Evolutionary conservation across 2,888 invertebrate genomes (phyloP).

Genomic region (Gryllus longicercus): DNA sequence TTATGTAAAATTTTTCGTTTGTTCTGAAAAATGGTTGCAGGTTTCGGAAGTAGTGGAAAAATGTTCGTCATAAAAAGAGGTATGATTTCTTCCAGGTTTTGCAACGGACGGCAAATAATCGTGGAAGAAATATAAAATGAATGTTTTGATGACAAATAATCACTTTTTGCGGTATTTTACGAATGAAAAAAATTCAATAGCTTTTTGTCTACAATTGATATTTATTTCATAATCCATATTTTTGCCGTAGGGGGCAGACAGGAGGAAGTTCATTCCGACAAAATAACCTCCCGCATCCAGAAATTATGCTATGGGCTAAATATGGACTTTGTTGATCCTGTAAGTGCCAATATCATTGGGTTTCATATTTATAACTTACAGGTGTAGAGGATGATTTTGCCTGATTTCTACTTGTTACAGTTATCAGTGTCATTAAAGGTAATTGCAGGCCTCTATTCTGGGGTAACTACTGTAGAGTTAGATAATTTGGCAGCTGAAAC

Average conservation of each 20-base stretch:
- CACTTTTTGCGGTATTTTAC: too few relatives aligned
- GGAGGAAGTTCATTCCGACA: slow-evolving; percentile 93
- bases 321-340: slow-evolving; percentile 94
- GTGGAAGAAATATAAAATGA: too few relatives aligned
- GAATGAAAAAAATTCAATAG: too few relatives aligned
- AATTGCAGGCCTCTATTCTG: slow-evolving; percentile 90
- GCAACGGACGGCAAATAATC: too few relatives aligned
- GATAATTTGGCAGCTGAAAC: slow-evolving; percentile 98
- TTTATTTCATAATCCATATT: slow-evolving; percentile 37
- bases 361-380: too few relatives aligned
- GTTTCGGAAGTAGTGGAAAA: background rate
- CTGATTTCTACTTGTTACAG: slow-evolving; percentile 47
- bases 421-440: slow-evolving; percentile 85
- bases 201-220: too few relatives aligned
- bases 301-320: slow-evolving; percentile 94
- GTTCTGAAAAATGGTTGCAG: background rate
- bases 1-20: background rate
- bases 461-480: slow-evolving; percentile 93
- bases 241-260: slow-evolving; percentile 72
- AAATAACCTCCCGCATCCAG: slow-evolving; percentile 93
- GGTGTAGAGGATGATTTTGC: background rate
- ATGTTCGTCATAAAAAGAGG: slow-evolving; percentile 3
- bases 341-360: slow-evolving; percentile 51
- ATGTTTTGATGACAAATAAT: too few relatives aligned
- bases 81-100: background rate